phyloP scores from a whole-genome alignment of 2,113 vertebrate species.

The Phrynosoma blainvillii region DNA sequence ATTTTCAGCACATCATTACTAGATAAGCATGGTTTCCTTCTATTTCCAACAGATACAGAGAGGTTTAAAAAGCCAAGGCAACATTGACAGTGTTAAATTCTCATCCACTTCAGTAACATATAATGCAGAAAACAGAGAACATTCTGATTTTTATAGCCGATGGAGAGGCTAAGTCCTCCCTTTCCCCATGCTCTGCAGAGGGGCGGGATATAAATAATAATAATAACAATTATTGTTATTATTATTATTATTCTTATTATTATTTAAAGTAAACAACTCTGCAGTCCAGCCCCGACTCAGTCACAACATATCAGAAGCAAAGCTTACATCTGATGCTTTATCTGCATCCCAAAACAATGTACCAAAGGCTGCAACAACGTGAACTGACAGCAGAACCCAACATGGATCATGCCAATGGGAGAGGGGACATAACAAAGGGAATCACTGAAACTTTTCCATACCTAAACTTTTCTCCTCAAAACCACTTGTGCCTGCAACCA shows the following conservation, averaged over 20 bases:
- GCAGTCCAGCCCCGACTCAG: too few relatives aligned
- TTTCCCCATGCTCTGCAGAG: too few relatives aligned
- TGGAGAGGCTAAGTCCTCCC: neutral
- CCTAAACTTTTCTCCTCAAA: neutral
- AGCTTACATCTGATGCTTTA: neutral
- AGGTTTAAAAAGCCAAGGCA: conserved; percentile 15
- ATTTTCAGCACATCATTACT: conserved; percentile 25
- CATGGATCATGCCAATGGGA: neutral
- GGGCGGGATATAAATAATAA: too few relatives aligned
- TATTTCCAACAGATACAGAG: conserved; percentile 49
- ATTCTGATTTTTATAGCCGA: neutral
- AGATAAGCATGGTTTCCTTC: conserved; percentile 44
- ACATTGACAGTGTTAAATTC: neutral
- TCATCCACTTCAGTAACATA: neutral
- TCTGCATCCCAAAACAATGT: neutral
- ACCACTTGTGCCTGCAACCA: neutral
- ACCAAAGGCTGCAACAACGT: neutral
- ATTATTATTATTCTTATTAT: too few relatives aligned
- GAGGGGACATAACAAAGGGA: neutral
- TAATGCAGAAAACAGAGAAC: neutral
- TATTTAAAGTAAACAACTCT: too few relatives aligned
- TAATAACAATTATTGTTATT: too few relatives aligned
- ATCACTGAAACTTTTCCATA: neutral
- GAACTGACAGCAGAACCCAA: neutral
- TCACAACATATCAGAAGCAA: too few relatives aligned